Conservation (phyloP, 1,140 invertebrate species). For the Drosophila nigromelanica region DNA sequence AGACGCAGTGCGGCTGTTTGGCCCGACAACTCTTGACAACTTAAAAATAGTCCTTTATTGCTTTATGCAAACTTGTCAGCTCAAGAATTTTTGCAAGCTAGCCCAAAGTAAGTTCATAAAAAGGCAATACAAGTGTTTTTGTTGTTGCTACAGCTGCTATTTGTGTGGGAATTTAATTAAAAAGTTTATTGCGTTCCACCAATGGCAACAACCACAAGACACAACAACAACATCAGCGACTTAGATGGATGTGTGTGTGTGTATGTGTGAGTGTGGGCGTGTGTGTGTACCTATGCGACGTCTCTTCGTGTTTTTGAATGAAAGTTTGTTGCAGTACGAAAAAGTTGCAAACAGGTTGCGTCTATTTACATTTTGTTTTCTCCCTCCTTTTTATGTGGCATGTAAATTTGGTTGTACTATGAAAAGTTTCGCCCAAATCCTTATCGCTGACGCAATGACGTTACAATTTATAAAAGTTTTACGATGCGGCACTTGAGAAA, state of each 20-base stretch:
- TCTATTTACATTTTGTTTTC: slow-evolving; percentile 39
- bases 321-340: slow-evolving; percentile 50
- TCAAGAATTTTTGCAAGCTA: slow-evolving; percentile 34
- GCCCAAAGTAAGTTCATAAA: slow-evolving; percentile 22
- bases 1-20: slow-evolving; percentile 6
- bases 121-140: slow-evolving; percentile 39
- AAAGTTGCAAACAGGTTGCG: slow-evolving; percentile 31
- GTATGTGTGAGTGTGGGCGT: neutral
- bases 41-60: slow-evolving; percentile 57
- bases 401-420: slow-evolving; percentile 57
- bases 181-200: slow-evolving; percentile 65
- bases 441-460: slow-evolving; percentile 55
- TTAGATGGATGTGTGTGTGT: slow-evolving; percentile 13
- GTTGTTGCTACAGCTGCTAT: slow-evolving; percentile 7
- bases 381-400: slow-evolving; percentile 35
- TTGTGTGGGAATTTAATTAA: slow-evolving; percentile 72
- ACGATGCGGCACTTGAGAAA: slow-evolving; percentile 37
- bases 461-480: slow-evolving; percentile 60
- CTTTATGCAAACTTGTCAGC: slow-evolving; percentile 64
- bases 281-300: slow-evolving; percentile 16
- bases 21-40: slow-evolving; percentile 27
- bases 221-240: slow-evolving; percentile 25
- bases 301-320: slow-evolving; percentile 13
- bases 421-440: slow-evolving; percentile 35
- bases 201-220: slow-evolving; percentile 22